Percentiles rank a stretch among this genome's conserved stretches.
These are phyloP conservation scores for Ptilorrhoa leucosticta DNA, from an alignment of 2,113 vertebrate genomes.

Conservation along the genomic window DNA sequence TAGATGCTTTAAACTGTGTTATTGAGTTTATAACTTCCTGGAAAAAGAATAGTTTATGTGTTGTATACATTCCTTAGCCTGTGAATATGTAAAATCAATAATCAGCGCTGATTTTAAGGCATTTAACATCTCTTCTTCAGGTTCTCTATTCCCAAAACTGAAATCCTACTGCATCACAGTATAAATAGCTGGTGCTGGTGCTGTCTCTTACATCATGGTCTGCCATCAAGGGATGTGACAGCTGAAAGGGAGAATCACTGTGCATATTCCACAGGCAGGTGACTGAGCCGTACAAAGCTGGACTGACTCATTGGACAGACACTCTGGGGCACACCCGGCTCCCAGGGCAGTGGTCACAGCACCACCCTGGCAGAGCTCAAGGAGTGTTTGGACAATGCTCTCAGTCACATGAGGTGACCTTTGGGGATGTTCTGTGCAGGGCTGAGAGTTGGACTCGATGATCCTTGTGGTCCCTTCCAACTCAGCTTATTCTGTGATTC, in stretches of 20 bases:
- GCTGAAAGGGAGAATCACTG: neutral
- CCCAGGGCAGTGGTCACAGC: neutral
- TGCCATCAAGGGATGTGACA: neutral
- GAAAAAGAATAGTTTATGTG: neutral
- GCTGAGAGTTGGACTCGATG: neutral
- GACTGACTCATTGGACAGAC: too few relatives aligned
- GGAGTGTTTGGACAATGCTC: neutral
- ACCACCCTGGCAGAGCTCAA: neutral
- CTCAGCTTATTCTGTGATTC: neutral
- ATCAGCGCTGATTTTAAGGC: neutral
- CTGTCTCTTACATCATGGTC: accelerated
- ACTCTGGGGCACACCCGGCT: neutral
- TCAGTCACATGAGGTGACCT: neutral
- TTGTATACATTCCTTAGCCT: neutral
- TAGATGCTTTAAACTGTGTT: neutral
- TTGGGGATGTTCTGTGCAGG: neutral
- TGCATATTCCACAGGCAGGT: neutral
- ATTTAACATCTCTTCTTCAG: neutral
- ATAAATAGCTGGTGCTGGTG: neutral
- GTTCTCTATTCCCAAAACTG: neutral
- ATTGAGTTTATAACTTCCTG: neutral
- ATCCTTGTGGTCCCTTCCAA: neutral
- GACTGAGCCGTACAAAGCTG: neutral
- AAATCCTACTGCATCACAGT: neutral
- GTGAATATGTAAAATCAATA: neutral